Conservation (phyloP, 2,797 vertebrate genomes). For the Hirundo rustica region DNA sequence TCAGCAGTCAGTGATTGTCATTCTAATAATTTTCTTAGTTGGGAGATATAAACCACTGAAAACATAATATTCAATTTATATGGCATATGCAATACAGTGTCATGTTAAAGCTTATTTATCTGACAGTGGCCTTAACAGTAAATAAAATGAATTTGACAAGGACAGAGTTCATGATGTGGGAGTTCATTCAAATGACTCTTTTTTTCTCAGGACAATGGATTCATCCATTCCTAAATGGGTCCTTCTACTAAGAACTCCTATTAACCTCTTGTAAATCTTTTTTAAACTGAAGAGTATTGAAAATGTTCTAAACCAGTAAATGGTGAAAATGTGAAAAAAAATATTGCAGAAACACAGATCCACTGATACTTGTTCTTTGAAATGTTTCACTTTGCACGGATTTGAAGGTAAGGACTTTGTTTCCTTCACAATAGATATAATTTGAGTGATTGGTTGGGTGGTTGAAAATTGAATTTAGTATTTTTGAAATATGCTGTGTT, state of each 20-base stretch:
- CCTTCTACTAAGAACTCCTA: not conserved
- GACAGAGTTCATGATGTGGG: constrained; percentile 30
- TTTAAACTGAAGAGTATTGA: not conserved
- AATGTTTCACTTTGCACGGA: not conserved
- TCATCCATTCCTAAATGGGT: constrained; percentile 1
- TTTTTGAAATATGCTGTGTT: constrained; percentile 23
- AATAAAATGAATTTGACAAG: constrained; percentile 47
- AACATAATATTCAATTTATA: not conserved
- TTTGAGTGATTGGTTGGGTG: not conserved
- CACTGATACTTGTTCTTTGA: not conserved
- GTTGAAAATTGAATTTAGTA: constrained; percentile 2
- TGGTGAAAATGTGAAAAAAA: constrained; percentile 4
- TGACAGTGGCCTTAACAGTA: not conserved
- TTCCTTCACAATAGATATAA: not conserved
- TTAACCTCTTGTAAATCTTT: constrained; percentile 46
- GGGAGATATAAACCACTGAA: not conserved
- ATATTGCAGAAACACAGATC: constrained; percentile 12
- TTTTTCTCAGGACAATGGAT: constrained; percentile 16
- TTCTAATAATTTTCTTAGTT: not conserved
- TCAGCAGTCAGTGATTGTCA: not conserved
- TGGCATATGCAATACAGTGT: not conserved
- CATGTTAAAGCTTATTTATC: not conserved
- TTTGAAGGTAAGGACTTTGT: not conserved
- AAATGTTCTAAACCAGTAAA: constrained; percentile 15
- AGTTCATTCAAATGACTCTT: not conserved